Evolutionary conservation across 2,888 invertebrate genomes (phyloP).

Genomic region (Dromius quadrimaculatus): DNA sequence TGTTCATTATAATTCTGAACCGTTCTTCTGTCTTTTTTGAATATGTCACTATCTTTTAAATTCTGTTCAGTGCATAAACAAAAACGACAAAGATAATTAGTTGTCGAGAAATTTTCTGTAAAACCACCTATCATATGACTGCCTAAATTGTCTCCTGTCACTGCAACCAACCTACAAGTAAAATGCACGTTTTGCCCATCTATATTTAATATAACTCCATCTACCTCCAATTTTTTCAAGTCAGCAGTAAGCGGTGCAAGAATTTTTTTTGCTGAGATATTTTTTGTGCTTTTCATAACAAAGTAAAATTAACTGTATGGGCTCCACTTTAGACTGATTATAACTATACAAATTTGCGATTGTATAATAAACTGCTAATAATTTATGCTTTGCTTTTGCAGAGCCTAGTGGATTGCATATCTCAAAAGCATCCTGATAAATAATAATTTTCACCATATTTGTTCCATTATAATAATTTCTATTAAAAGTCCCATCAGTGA

Average conservation of each 20-base stretch:
- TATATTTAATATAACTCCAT: slow-evolving; percentile 48
- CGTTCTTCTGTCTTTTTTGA: not conserved
- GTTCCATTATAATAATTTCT: not conserved
- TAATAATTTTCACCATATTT: slow-evolving; percentile 51
- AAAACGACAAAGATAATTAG: slow-evolving; percentile 52
- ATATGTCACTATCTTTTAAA: not conserved
- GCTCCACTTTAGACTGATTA: slow-evolving; percentile 53
- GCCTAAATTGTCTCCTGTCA: slow-evolving; percentile 54
- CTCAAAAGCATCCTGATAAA: slow-evolving; percentile 57
- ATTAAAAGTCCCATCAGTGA: not conserved
- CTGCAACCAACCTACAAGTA: slow-evolving; percentile 46
- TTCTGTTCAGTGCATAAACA: slow-evolving; percentile 37
- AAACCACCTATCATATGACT: slow-evolving; percentile 55
- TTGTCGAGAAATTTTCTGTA: slow-evolving; percentile 53
- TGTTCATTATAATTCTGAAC: too few species aligned
- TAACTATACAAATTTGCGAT: slow-evolving; percentile 55
- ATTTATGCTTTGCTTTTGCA: slow-evolving; percentile 56
- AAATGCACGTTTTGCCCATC: not conserved
- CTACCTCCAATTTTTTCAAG: slow-evolving; percentile 52
- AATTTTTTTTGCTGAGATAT: slow-evolving; percentile 54
- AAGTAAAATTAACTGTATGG: slow-evolving; percentile 55
- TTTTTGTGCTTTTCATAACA: slow-evolving; percentile 54
- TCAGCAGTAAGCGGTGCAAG: slow-evolving; percentile 53
- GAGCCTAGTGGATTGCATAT: slow-evolving; percentile 55
- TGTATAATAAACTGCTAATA: slow-evolving; percentile 55